phyloP scores from a whole-genome alignment of 2,888 invertebrate species.

The Celastrina argiolus region DNA sequence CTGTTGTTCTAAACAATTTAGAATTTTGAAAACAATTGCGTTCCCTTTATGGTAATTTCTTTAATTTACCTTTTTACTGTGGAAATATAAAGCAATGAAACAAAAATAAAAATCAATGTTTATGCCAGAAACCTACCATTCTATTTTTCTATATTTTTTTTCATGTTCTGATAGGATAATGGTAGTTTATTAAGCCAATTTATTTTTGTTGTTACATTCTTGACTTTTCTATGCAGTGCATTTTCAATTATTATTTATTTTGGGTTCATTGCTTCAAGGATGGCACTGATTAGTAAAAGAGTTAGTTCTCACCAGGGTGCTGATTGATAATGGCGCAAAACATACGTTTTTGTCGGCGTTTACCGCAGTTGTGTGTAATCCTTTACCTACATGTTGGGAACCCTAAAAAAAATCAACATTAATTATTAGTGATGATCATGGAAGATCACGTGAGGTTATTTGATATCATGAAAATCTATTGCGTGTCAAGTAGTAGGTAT shows the following conservation, averaged over 20 bases:
- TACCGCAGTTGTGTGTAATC: slow-evolving; percentile 66
- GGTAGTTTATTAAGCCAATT: too few species aligned
- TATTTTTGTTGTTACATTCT: too few species aligned
- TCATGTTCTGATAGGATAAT: too few species aligned
- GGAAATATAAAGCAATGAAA: slow-evolving; percentile 10
- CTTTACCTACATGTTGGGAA: slow-evolving; percentile 59
- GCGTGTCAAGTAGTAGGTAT: not conserved
- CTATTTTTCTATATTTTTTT: too few species aligned
- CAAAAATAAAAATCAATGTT: not conserved
- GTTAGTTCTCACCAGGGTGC: slow-evolving; percentile 74
- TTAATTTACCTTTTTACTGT: not conserved
- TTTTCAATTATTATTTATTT: too few species aligned
- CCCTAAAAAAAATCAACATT: slow-evolving; percentile 49
- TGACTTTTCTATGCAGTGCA: too few species aligned
- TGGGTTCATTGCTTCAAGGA: slow-evolving; percentile 40
- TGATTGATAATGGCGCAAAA: slow-evolving; percentile 56
- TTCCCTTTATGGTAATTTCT: not conserved
- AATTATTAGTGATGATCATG: slow-evolving; percentile 22
- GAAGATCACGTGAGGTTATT: slow-evolving; percentile 40
- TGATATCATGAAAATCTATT: slow-evolving; percentile 24
- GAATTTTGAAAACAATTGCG: not conserved
- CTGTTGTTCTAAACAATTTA: not conserved
- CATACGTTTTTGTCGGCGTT: slow-evolving; percentile 64
- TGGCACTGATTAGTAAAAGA: slow-evolving; percentile 53
- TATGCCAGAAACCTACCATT: too few species aligned